A percentile compares a stretch with the other conserved stretches of the same genome.
Conservation (phyloP, 2,113 vertebrate genomes). For the Labrus mixtus region DNA sequence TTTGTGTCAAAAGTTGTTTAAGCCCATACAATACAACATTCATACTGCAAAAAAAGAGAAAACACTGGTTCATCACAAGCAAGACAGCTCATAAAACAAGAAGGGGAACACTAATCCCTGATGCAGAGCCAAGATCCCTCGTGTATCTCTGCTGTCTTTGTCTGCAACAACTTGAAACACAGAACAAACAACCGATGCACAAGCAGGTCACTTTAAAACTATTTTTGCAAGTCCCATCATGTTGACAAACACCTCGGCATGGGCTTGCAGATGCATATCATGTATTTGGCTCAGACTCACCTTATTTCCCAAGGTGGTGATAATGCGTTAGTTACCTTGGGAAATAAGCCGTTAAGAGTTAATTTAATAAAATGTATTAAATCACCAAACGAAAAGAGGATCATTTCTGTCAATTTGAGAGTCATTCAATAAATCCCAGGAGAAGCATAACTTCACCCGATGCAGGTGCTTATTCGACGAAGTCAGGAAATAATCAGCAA, state of each 20-base stretch:
- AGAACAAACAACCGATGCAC: too few relatives aligned
- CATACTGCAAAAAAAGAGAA: too few relatives aligned
- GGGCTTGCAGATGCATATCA: constrained; percentile 12
- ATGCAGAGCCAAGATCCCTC: too few relatives aligned
- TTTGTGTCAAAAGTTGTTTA: too few relatives aligned
- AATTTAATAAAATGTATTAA: constrained; percentile 41
- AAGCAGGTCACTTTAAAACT: not conserved
- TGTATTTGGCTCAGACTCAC: constrained; percentile 20
- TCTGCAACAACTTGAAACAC: too few relatives aligned
- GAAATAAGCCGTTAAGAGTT: constrained; percentile 41
- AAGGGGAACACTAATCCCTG: too few relatives aligned
- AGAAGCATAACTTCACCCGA: not conserved
- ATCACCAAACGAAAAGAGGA: constrained; percentile 19
- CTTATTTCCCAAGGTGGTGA: constrained; percentile 41
- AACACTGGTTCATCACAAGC: too few relatives aligned
- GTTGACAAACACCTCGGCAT: not conserved
- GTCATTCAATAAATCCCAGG: not conserved
- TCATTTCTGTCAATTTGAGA: constrained; percentile 13
- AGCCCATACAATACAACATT: too few relatives aligned
- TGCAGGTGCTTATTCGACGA: not conserved
- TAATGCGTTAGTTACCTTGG: constrained; percentile 29
- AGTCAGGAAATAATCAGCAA: constrained; percentile 17
- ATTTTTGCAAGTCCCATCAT: not conserved
- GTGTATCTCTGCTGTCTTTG: too few relatives aligned
- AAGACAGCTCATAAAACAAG: too few relatives aligned